Conservation (phyloP, 2,797 vertebrate genomes). For the Thamnophis elegans region DNA sequence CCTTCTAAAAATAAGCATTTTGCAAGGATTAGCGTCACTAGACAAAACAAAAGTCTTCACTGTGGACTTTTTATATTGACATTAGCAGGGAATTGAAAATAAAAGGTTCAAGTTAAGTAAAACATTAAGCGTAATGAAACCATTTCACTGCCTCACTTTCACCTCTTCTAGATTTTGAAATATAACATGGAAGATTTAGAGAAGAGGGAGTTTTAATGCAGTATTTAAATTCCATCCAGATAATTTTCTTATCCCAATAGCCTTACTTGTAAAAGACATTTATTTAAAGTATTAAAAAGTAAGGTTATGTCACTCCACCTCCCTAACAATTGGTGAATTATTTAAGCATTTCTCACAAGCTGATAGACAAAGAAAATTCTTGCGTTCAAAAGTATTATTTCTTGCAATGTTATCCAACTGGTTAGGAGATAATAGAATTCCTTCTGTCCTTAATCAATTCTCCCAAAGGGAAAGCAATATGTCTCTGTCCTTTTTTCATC, state of each 20-base stretch:
- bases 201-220: not conserved
- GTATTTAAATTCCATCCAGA: not conserved
- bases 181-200: not conserved
- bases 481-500: not conserved
- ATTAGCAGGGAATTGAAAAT: constrained; percentile 17
- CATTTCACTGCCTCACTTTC: not conserved
- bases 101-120: constrained; percentile 25
- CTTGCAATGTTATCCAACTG: not conserved
- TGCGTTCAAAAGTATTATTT: not conserved
- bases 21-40: constrained; percentile 21
- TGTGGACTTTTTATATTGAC: not conserved
- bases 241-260: not conserved
- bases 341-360: not conserved
- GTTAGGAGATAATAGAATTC: not conserved
- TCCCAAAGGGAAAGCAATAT: not conserved
- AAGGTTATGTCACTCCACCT: not conserved
- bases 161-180: constrained; percentile 19
- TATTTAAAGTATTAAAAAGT: not conserved
- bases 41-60: constrained; percentile 29
- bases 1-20: constrained; percentile 36
- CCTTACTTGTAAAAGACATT: not conserved
- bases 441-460: not conserved
- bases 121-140: not conserved
- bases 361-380: not conserved
- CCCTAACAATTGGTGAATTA: not conserved